Conservation (phyloP, 1,140 invertebrate genomes). For the Leptinotarsa undecemlineata region DNA sequence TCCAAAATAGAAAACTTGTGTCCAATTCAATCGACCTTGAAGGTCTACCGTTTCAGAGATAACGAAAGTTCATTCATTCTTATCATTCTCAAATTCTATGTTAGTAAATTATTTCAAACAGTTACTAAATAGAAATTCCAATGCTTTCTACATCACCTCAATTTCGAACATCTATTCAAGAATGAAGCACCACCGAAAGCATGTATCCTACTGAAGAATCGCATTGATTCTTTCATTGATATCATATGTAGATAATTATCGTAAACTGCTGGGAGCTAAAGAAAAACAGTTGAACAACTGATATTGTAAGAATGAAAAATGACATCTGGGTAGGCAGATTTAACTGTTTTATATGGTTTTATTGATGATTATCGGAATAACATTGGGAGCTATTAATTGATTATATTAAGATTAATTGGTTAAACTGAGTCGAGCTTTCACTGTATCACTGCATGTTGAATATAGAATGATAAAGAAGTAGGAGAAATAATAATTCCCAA, state of each 20-base stretch:
- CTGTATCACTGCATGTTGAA: no score
- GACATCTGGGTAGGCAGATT: neutral
- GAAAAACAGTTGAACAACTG: constrained; percentile 11
- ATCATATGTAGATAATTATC: constrained; percentile 30
- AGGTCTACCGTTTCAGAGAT: no score
- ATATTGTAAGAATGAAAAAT: constrained; percentile 4
- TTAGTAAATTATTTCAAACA: no score
- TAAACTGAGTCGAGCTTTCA: neutral
- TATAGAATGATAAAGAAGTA: no score
- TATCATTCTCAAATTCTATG: no score
- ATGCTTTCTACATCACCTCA: neutral
- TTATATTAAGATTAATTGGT: neutral
- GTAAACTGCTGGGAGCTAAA: constrained; percentile 17
- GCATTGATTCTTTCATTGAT: constrained; percentile 24
- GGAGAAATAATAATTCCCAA: no score
- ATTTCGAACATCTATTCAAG: constrained; percentile 1
- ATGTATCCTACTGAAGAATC: constrained; percentile 16
- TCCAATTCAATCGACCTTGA: no score
- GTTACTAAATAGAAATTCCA: neutral
- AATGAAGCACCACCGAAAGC: neutral
- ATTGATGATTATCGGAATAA: constrained; percentile 10
- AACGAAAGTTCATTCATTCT: no score
- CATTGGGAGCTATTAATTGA: neutral
- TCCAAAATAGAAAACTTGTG: no score
- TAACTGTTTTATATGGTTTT: constrained; percentile 9